These are phyloP conservation scores for Oryctes rhinoceros DNA, from an alignment of 1,140 invertebrate species.

Conservation along the genomic window DNA sequence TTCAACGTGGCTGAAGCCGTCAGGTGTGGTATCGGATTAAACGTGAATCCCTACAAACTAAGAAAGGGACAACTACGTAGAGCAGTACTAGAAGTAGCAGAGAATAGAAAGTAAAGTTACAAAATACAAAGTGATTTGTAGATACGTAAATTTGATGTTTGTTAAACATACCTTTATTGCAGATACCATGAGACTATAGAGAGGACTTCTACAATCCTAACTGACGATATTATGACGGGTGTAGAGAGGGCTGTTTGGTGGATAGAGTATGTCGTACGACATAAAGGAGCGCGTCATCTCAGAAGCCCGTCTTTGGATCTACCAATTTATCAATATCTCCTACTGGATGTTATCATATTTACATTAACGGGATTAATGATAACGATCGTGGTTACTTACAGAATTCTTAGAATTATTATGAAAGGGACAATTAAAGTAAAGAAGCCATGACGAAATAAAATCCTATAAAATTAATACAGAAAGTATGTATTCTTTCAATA, in stretches of 20 bases:
- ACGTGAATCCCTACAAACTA: conserved; percentile 40
- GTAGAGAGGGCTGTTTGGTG: conserved; percentile 42
- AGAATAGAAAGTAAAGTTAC: conserved; percentile 44
- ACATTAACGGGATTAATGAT: conserved; percentile 30
- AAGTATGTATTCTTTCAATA: no score
- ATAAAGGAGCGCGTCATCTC: conserved; percentile 42
- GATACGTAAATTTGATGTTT: background rate
- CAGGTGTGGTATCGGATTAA: conserved; percentile 49
- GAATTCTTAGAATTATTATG: conserved; percentile 34
- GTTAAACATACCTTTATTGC: background rate
- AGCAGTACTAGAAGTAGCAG: conserved; percentile 44
- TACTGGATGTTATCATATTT: conserved; percentile 40
- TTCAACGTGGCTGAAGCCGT: conserved; percentile 49
- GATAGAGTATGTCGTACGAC: conserved; percentile 42
- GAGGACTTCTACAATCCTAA: conserved; percentile 20
- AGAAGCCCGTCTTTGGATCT: conserved; percentile 39
- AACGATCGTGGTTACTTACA: background rate
- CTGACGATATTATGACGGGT: conserved; percentile 36
- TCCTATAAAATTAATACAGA: background rate
- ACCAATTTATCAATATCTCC: conserved; percentile 38
- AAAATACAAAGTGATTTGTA: background rate
- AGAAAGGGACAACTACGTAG: conserved; percentile 43
- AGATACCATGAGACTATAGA: conserved; percentile 31
- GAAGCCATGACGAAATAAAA: background rate
- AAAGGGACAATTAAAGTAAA: conserved; percentile 17